A percentile compares a stretch with the other conserved stretches of the same genome.
These are phyloP conservation scores for Drosophila differens DNA, from an alignment of 2,888 invertebrate genomes.

Conservation along the genomic window DNA sequence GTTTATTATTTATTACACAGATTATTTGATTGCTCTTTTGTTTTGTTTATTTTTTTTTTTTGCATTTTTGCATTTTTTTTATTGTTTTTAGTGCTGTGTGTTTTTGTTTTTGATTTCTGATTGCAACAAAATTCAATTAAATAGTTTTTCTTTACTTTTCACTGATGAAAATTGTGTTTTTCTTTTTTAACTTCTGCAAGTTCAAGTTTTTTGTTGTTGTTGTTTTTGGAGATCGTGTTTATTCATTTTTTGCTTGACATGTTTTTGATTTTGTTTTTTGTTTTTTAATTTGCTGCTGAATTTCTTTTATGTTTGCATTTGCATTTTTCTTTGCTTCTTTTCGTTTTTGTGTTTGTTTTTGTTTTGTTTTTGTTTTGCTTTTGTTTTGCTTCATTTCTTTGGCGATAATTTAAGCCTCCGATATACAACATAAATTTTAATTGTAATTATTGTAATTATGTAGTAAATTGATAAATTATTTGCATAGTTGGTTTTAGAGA, in stretches of 20 bases:
- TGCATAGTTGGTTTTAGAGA: slow-evolving; percentile 51
- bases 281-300: slow-evolving; percentile 39
- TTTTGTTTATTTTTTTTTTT: slow-evolving; percentile 28
- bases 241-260: slow-evolving; percentile 47
- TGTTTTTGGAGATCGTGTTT: slow-evolving; percentile 70
- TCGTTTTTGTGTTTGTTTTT: slow-evolving; percentile 9
- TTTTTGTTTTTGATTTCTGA: slow-evolving; percentile 5
- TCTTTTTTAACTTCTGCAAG: slow-evolving; percentile 46
- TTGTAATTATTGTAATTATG: slow-evolving; percentile 43
- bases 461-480: slow-evolving; percentile 69
- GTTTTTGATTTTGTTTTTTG: slow-evolving; percentile 13
- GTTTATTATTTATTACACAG: slow-evolving; percentile 44
- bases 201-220: slow-evolving; percentile 25
- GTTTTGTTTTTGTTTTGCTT: slow-evolving; percentile 50
- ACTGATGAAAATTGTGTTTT: slow-evolving; percentile 26
- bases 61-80: slow-evolving; percentile 12
- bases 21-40: slow-evolving; percentile 48
- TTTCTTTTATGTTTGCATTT: slow-evolving; percentile 38
- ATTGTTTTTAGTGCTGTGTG: slow-evolving; percentile 24
- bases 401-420: slow-evolving; percentile 85
- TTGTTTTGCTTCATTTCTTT: slow-evolving; percentile 80
- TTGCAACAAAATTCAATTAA: slow-evolving; percentile 52
- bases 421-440: slow-evolving; percentile 80
- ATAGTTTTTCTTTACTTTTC: slow-evolving; percentile 10
- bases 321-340: slow-evolving; percentile 36